Percentiles rank a stretch among this genome's conserved stretches.
Evolutionary conservation across 2,888 invertebrate species (phyloP).

Genomic region (Thymelicus acteon): DNA sequence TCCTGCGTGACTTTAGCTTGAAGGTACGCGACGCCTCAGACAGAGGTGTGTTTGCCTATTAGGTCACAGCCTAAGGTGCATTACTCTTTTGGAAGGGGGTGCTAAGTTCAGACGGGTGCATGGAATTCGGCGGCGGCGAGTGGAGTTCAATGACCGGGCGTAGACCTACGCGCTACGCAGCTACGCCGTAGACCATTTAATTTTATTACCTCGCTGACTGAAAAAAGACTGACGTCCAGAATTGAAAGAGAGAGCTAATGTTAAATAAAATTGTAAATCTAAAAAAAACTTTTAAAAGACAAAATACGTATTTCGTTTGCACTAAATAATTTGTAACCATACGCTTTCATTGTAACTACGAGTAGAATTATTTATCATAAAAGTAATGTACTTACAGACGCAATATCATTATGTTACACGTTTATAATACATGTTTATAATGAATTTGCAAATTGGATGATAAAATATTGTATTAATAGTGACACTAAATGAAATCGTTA

Average conservation of each 20-base stretch:
- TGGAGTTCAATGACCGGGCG: constrained; percentile 74
- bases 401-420: no score
- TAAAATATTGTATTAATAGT: no score
- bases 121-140: constrained; percentile 70
- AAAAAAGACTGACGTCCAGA: constrained; percentile 19
- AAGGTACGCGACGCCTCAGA: constrained; percentile 13
- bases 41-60: constrained; percentile 38
- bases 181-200: constrained; percentile 69
- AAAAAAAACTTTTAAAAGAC: no score
- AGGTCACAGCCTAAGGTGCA: constrained; percentile 53
- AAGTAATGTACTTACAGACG: no score
- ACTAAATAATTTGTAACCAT: not conserved
- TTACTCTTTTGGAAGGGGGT: constrained; percentile 64
- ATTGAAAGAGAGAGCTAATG: constrained; percentile 4
- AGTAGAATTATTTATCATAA: no score
- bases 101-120: constrained; percentile 68
- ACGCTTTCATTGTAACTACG: not conserved
- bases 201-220: constrained; percentile 33
- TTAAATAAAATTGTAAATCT: constrained; percentile 5
- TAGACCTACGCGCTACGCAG: constrained; percentile 79
- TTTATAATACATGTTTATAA: no score
- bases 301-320: not conserved
- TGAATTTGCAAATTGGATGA: no score
- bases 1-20: constrained; percentile 6
- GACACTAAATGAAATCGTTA: no score